These are phyloP conservation scores for Battus philenor DNA, from an alignment of 1,140 invertebrate species.

Conservation along the genomic window DNA sequence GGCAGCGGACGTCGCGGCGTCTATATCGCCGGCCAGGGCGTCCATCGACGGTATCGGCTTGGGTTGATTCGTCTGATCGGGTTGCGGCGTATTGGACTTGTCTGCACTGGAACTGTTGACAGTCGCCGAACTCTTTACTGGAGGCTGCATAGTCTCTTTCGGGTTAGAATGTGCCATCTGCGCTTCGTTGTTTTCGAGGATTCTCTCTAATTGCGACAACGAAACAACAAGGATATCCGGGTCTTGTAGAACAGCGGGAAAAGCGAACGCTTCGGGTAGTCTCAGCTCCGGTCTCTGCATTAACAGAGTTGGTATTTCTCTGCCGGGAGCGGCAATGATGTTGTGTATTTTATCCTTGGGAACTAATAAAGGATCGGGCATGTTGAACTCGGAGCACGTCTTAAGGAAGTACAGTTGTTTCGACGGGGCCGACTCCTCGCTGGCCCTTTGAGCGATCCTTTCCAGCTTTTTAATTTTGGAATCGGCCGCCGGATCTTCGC, in stretches of 20 bases:
- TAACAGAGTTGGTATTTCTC: slow-evolving; percentile 85
- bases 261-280: slow-evolving; percentile 82
- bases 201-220: slow-evolving; percentile 84
- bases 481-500: slow-evolving; percentile 34
- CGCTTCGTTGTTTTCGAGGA: slow-evolving; percentile 77
- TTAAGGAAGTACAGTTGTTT: slow-evolving; percentile 85
- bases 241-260: slow-evolving; percentile 83
- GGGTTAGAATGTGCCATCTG: slow-evolving; percentile 54
- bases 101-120: slow-evolving; percentile 34
- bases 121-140: slow-evolving; percentile 55
- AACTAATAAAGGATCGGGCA: slow-evolving; percentile 88
- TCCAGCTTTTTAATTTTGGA: slow-evolving; percentile 41
- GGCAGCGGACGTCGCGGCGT: slow-evolving; percentile 80
- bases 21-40: slow-evolving; percentile 78
- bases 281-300: slow-evolving; percentile 82
- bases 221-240: slow-evolving; percentile 88
- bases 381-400: slow-evolving; percentile 80
- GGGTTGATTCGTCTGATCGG: slow-evolving; percentile 44
- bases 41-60: slow-evolving; percentile 60
- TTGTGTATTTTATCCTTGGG: slow-evolving; percentile 84
- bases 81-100: slow-evolving; percentile 32
- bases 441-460: slow-evolving; percentile 43
- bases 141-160: slow-evolving; percentile 60
- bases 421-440: slow-evolving; percentile 79
- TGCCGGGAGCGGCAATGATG: slow-evolving; percentile 83